Percentiles rank a stretch among this genome's conserved stretches.
Conservation (phyloP, 2,888 invertebrate genomes). For the Aricia artaxerxes region DNA sequence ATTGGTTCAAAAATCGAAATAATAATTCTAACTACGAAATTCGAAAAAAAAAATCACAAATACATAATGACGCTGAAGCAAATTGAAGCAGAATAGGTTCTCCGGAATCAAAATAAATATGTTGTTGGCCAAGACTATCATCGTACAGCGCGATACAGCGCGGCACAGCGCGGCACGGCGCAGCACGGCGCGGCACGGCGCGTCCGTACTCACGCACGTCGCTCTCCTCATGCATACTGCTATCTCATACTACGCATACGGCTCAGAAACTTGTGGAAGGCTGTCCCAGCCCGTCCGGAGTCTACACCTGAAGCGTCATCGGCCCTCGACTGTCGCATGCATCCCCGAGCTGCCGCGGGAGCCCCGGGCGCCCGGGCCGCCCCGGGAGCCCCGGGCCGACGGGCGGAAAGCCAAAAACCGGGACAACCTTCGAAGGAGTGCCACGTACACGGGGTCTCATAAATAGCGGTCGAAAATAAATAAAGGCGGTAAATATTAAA, state of each 20-base stretch:
- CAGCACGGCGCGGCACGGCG: not conserved
- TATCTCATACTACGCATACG: constrained; percentile 53
- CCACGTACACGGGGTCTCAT: constrained; percentile 67
- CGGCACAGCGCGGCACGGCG: constrained; percentile 32
- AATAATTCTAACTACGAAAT: constrained; percentile 70
- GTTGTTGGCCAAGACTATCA: constrained; percentile 79
- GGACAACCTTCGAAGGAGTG: constrained; percentile 81
- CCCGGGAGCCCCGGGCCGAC: constrained; percentile 45
- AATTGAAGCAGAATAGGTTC: constrained; percentile 81
- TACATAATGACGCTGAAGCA: constrained; percentile 77
- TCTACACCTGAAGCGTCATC: constrained; percentile 67
- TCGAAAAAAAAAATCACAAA: constrained; percentile 68
- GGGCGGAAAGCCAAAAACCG: constrained; percentile 81
- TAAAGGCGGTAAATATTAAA: constrained; percentile 76
- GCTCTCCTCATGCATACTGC: constrained; percentile 57
- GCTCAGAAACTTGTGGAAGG: constrained; percentile 57
- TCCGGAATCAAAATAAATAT: constrained; percentile 78
- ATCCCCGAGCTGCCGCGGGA: constrained; percentile 63
- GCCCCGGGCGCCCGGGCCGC: constrained; percentile 65
- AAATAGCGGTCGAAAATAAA: constrained; percentile 73
- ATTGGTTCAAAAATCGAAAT: constrained; percentile 75
- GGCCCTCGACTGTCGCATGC: constrained; percentile 55
- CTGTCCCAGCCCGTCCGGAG: constrained; percentile 70
- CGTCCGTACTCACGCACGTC: constrained; percentile 31
- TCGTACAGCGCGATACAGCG: constrained; percentile 63